Evolutionary conservation across 2,113 vertebrate genomes (phyloP).

Genomic region (Bothrops jararaca): DNA sequence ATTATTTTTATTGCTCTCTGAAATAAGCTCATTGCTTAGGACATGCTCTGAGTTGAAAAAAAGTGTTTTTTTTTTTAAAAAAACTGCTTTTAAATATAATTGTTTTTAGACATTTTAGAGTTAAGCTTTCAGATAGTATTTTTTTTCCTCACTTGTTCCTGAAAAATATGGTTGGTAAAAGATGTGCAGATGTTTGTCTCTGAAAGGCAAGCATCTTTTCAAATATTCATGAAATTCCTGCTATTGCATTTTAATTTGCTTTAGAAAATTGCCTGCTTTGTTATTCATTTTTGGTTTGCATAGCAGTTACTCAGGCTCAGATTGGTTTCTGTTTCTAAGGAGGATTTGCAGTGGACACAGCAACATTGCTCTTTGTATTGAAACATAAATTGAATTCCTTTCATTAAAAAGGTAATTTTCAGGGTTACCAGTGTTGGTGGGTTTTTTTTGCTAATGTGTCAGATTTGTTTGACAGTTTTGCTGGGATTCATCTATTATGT

Average conservation of each 20-base stretch:
- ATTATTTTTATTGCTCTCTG: neutral
- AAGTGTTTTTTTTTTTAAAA: neutral
- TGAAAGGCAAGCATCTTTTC: slow-evolving; percentile 51
- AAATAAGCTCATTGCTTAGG: neutral
- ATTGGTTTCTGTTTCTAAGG: slow-evolving; percentile 47
- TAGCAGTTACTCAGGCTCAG: slow-evolving; percentile 52
- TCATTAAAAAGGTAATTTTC: slow-evolving; percentile 54
- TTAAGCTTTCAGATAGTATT: slow-evolving; percentile 34
- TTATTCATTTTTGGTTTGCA: slow-evolving; percentile 65
- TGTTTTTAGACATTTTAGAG: slow-evolving; percentile 25
- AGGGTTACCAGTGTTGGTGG: slow-evolving; percentile 22
- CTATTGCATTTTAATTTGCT: slow-evolving; percentile 67
- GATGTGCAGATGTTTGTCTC: slow-evolving; percentile 55
- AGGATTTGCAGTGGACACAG: slow-evolving; percentile 43
- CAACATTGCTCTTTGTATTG: slow-evolving; percentile 48
- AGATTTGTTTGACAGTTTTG: slow-evolving; percentile 31
- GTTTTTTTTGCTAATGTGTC: slow-evolving; percentile 32
- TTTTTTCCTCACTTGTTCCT: slow-evolving; percentile 18
- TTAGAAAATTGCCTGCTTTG: slow-evolving; percentile 62
- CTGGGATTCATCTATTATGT: slow-evolving; percentile 26
- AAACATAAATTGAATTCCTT: slow-evolving; percentile 55
- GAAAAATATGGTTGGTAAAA: slow-evolving; percentile 45
- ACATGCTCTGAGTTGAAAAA: neutral
- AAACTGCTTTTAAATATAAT: slow-evolving; percentile 1
- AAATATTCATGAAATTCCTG: slow-evolving; percentile 61